phyloP scores from a whole-genome alignment of 1,140 invertebrate genomes.

The Frieseomelitta varia region DNA sequence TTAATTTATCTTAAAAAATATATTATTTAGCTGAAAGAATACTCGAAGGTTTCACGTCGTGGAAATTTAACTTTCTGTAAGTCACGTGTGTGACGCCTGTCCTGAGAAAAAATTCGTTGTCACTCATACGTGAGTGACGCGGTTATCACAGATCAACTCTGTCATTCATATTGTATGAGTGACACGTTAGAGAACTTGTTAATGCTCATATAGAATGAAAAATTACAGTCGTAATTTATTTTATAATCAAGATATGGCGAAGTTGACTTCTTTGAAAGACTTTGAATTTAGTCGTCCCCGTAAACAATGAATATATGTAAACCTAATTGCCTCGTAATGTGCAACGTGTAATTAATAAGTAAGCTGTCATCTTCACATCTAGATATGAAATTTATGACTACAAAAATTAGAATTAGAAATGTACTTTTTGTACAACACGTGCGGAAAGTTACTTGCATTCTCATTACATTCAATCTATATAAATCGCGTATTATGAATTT shows the following conservation, averaged over 20 bases:
- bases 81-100: background rate
- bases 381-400: background rate
- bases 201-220: background rate
- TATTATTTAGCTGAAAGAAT: background rate
- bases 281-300: background rate
- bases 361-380: rapidly evolving
- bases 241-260: background rate
- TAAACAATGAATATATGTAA: background rate
- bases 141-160: background rate
- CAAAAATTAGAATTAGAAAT: background rate
- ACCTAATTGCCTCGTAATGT: background rate
- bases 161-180: background rate
- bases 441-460: background rate
- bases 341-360: background rate
- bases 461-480: background rate
- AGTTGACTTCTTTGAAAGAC: background rate
- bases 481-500: too few species aligned
- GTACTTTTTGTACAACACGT: background rate
- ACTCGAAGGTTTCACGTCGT: background rate
- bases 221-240: background rate
- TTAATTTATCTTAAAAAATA: too few species aligned
- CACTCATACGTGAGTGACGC: background rate
- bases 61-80: background rate
- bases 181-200: background rate
- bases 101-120: background rate